Evolutionary conservation across 1,140 invertebrate species (phyloP), one percentile per base, ranked within the genome.

Genomic region (Tetragnatha versicolor): DNA sequence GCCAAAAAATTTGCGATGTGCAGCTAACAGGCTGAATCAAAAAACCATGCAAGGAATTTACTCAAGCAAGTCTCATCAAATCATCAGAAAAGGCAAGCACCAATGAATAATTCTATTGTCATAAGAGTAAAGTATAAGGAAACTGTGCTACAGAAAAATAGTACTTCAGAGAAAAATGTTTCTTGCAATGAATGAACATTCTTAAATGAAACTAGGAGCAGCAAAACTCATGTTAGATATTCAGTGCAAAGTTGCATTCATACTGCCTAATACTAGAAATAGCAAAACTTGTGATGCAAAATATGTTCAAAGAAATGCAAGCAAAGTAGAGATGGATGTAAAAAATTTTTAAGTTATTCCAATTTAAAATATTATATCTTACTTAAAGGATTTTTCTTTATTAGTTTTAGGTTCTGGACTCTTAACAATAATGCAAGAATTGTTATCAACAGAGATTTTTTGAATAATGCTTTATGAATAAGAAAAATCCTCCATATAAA

Each of bases 71-170:
- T 73, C 70, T 61, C 37, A 73, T 73, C 37, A 65, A 53, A 31
- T 65, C 61, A 33, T 66, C 35, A 75, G 73, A 65, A 77, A 77
- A 77, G 73, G 73, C 73, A 77, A 55, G 73, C 73, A 77, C 73
- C 73, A 77, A 65, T 66, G 20, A 27, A 29, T n/a, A n/a, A 51
- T n/a, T 49, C 60, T 76, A 76, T 45, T 20, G n/a, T n/a, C n/a
- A n/a, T 47, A 66, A 61, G 42, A 69, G 22, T 53, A 55, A 33
- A 12, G 14, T 39, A 65, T 53, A 70, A 60, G 10, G 27, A 70
- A 7, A 70, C 27, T 51, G 66, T 70, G 66, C 66, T 70, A 53
- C 66, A 20, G 29, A 31, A 22, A 20, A 29, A 70, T 53, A 2
- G n/a, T n/a, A 27, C 37, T 20, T 51, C 33, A 65, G 27, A 53